Evolutionary conservation across 2,797 vertebrate species (phyloP).

Genomic region (Peromyscus nudipes): DNA sequence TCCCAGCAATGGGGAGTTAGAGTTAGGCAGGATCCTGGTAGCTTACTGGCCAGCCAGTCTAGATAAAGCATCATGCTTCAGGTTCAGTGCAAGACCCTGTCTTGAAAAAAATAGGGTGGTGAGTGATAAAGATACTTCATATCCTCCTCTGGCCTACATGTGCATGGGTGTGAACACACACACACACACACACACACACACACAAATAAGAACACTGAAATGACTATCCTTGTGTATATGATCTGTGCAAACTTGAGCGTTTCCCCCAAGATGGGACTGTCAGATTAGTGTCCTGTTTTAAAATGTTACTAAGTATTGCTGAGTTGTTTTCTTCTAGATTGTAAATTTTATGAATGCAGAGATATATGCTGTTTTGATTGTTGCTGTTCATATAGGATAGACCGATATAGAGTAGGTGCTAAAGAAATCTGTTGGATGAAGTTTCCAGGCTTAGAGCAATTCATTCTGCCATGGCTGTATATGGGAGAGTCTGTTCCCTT

Average conservation of each 20-base stretch:
- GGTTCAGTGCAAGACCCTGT: neutral
- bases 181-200: neutral
- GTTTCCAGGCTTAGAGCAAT: neutral
- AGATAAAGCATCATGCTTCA: neutral
- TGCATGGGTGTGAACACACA: neutral
- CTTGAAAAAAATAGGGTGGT: neutral
- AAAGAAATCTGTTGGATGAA: neutral
- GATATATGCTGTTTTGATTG: conserved; percentile 31
- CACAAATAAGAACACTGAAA: neutral
- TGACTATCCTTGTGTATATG: neutral
- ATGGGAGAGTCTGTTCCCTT: neutral
- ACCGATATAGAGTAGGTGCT: neutral
- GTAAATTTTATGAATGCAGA: conserved; percentile 1
- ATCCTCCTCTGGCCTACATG: neutral
- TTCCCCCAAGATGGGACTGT: neutral
- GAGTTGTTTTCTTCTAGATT: conserved; percentile 33
- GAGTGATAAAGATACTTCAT: neutral
- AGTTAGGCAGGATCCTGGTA: neutral
- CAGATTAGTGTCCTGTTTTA: neutral
- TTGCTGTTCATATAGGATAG: neutral
- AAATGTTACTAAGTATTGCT: neutral
- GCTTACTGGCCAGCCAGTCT: neutral
- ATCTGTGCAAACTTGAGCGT: neutral
- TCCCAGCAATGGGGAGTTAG: neutral
- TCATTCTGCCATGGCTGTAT: neutral